A percentile compares a stretch with the other conserved stretches of the same genome.
phyloP scores from a whole-genome alignment of 2,113 vertebrate species.

The Jacana jacana region DNA sequence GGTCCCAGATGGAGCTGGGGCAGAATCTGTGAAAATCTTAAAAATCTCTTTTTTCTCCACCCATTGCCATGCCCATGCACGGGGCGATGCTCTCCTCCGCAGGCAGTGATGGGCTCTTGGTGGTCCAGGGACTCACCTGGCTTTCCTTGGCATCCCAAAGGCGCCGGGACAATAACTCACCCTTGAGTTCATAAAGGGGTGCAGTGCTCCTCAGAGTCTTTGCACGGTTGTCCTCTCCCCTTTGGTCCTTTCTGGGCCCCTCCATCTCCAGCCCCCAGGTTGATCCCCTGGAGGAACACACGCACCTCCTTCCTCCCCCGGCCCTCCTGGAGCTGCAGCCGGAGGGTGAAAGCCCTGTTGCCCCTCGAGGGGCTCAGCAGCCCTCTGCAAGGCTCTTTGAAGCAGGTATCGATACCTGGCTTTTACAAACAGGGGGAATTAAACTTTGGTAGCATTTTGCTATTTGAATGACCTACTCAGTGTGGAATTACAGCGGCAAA shows the following conservation, averaged over 20 bases:
- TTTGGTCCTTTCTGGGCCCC: background rate
- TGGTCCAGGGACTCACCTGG: background rate
- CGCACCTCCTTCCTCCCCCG: background rate
- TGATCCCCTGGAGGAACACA: background rate
- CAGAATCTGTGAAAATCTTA: background rate
- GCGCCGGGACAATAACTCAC: rapidly evolving
- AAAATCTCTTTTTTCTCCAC: background rate
- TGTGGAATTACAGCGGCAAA: conserved; percentile 86
- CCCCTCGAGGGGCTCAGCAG: conserved; percentile 5
- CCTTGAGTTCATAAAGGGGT: background rate
- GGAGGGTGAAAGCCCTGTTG: conserved; percentile 17
- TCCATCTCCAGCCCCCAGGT: background rate
- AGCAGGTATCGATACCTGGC: conserved; percentile 70
- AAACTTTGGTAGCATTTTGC: conserved; percentile 79
- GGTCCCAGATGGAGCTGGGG: background rate
- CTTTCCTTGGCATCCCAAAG: background rate
- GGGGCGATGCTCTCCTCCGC: background rate
- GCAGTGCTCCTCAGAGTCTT: background rate
- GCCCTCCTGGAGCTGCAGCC: background rate
- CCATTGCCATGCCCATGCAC: background rate
- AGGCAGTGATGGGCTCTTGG: background rate
- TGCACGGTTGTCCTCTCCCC: background rate
- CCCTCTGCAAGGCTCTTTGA: conserved; percentile 22
- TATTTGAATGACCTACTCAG: conserved; percentile 85
- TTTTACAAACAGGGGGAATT: conserved; percentile 78